Evolutionary conservation across 1,140 invertebrate genomes (phyloP).

Genomic region (Drosophila guanche): DNA sequence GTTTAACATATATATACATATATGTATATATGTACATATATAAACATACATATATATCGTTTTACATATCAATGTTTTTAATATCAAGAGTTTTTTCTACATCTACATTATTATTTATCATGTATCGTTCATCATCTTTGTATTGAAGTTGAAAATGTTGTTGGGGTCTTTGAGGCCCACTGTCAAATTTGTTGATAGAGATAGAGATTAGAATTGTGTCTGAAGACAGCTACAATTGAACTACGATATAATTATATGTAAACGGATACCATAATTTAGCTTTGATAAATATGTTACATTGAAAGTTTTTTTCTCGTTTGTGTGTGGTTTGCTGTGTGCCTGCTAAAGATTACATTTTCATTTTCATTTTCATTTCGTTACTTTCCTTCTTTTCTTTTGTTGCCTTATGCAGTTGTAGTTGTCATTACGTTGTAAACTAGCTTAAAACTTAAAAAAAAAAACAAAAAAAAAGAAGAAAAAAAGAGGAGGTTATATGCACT

Average conservation of each 20-base stretch:
- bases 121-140: neutral
- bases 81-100: slow-evolving; percentile 36
- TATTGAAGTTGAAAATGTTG: slow-evolving; percentile 23
- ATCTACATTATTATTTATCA: slow-evolving; percentile 4
- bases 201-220: slow-evolving; percentile 30
- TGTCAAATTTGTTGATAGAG: slow-evolving; percentile 29
- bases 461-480: slow-evolving; percentile 28
- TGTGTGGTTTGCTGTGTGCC: slow-evolving; percentile 7
- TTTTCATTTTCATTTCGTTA: neutral
- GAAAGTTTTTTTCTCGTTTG: slow-evolving; percentile 32
- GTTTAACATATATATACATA: slow-evolving; percentile 55
- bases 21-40: slow-evolving; percentile 25
- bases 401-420: slow-evolving; percentile 12
- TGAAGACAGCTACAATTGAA: slow-evolving; percentile 40
- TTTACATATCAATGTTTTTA: slow-evolving; percentile 13
- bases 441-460: slow-evolving; percentile 35
- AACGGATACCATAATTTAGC: slow-evolving; percentile 23
- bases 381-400: neutral
- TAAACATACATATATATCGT: slow-evolving; percentile 3
- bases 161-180: slow-evolving; percentile 27
- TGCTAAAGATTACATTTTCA: slow-evolving; percentile 22
- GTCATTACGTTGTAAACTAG: slow-evolving; percentile 40
- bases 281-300: slow-evolving; percentile 54
- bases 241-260: slow-evolving; percentile 18
- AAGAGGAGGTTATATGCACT: neutral